A percentile compares a stretch with the other conserved stretches of the same genome.
Conservation (phyloP, 2,797 vertebrate genomes). For the Taeniopygia guttata region DNA sequence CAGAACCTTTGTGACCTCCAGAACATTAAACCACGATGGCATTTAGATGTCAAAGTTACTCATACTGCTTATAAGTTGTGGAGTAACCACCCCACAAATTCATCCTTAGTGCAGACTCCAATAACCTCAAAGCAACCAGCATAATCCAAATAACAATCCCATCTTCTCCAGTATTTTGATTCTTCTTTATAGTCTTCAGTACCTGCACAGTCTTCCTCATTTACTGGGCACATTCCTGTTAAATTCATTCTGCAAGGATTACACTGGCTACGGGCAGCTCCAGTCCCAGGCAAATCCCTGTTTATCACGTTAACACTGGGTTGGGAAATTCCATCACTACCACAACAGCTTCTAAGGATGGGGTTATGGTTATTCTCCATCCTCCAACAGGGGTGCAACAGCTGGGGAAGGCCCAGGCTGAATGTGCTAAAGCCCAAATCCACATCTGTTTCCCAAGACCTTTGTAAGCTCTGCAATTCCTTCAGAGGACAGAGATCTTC, state of each 20-base stretch:
- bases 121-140: not conserved
- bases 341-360: rapidly evolving
- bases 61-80: rapidly evolving
- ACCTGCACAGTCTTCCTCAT: not conserved
- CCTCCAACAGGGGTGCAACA: not conserved
- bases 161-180: not conserved
- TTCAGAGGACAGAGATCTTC: not conserved
- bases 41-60: not conserved
- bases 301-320: not conserved
- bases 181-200: not conserved
- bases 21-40: not conserved
- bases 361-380: not conserved
- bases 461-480: not conserved
- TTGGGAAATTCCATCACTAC: not conserved
- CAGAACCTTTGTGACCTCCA: not conserved
- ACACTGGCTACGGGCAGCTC: not conserved
- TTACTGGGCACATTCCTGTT: not conserved
- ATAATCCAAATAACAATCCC: not conserved
- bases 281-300: not conserved
- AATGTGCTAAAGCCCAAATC: not conserved
- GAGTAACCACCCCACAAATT: not conserved
- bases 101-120: not conserved
- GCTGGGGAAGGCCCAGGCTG: not conserved
- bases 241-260: not conserved
- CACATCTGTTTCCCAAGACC: not conserved